Conservation (phyloP, 2,888 invertebrate genomes). For the Drosophila acutilabella region DNA sequence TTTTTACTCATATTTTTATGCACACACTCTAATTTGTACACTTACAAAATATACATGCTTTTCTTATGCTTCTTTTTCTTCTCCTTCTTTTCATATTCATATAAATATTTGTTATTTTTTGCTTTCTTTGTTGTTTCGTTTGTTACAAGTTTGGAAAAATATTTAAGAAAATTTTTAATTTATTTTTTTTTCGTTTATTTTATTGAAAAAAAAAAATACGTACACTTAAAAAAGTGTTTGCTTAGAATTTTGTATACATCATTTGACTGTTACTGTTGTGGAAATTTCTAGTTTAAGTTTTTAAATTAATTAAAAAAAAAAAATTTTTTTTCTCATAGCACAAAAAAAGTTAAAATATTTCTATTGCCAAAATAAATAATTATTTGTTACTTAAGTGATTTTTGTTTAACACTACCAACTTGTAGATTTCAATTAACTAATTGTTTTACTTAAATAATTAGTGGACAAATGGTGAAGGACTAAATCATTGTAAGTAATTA, state of each 20-base stretch:
- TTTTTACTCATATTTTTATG: constrained; percentile 14
- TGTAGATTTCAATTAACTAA: constrained; percentile 66
- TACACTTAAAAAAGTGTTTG: constrained; percentile 6
- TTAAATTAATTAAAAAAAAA: constrained; percentile 3
- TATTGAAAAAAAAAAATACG: constrained; percentile 10
- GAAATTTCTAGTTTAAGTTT: constrained; percentile 2
- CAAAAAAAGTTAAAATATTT: too few species aligned
- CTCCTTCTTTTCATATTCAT: not conserved
- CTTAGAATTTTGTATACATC: too few species aligned
- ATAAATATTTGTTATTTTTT: constrained; percentile 6
- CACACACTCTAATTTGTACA: constrained; percentile 48
- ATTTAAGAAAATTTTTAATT: constrained; percentile 27
- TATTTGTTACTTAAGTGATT: too few species aligned
- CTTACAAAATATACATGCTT: constrained; percentile 49
- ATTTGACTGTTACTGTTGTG: not conserved
- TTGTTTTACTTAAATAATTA: constrained; percentile 68
- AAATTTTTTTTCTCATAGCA: too few species aligned
- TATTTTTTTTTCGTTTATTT: constrained; percentile 19
- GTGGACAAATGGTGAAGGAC: constrained; percentile 54
- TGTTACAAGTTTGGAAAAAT: constrained; percentile 28
- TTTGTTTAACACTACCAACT: not conserved
- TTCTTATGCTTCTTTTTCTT: too few species aligned
- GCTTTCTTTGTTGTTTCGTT: not conserved
- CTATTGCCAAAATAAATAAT: constrained; percentile 9
- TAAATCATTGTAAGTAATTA: constrained; percentile 24